These are phyloP conservation scores for Drosophila punjabiensis DNA, from an alignment of 1,140 invertebrate species.

Conservation along the genomic window DNA sequence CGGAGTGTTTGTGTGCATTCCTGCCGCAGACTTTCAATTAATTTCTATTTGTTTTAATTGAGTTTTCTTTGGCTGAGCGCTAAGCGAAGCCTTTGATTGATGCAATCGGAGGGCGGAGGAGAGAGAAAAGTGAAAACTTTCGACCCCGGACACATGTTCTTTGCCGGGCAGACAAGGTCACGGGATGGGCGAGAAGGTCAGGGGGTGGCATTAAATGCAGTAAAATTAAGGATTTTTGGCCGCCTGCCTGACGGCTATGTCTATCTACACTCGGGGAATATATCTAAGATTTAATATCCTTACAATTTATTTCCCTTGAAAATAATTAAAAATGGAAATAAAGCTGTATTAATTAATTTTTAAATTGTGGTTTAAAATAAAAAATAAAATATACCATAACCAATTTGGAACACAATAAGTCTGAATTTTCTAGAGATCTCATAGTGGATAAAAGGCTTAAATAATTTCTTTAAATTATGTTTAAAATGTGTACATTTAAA, in stretches of 20 bases:
- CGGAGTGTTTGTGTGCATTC: constrained; percentile 44
- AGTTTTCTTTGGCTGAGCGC: constrained; percentile 56
- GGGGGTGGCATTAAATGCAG: constrained; percentile 27
- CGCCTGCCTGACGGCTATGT: constrained; percentile 4
- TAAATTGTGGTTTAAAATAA: not conserved
- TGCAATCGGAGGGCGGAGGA: constrained; percentile 35
- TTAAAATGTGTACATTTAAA: not conserved
- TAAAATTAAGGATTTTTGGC: constrained; percentile 16
- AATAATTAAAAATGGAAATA: not conserved
- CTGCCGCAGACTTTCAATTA: constrained; percentile 68
- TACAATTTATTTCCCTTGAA: not conserved
- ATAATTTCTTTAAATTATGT: too few species aligned
- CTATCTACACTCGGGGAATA: not conserved
- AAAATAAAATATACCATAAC: too few species aligned
- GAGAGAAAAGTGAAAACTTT: constrained; percentile 47
- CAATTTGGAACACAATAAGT: too few species aligned
- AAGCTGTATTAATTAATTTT: too few species aligned
- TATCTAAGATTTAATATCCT: too few species aligned
- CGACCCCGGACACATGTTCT: constrained; percentile 59
- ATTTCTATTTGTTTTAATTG: constrained; percentile 78
- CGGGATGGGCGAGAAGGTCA: constrained; percentile 37
- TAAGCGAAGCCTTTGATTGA: constrained; percentile 68
- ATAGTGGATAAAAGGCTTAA: too few species aligned
- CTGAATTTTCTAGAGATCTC: too few species aligned
- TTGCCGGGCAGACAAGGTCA: constrained; percentile 61